Conservation (phyloP, 1,140 invertebrate genomes). For the Camponotus vicinus region DNA sequence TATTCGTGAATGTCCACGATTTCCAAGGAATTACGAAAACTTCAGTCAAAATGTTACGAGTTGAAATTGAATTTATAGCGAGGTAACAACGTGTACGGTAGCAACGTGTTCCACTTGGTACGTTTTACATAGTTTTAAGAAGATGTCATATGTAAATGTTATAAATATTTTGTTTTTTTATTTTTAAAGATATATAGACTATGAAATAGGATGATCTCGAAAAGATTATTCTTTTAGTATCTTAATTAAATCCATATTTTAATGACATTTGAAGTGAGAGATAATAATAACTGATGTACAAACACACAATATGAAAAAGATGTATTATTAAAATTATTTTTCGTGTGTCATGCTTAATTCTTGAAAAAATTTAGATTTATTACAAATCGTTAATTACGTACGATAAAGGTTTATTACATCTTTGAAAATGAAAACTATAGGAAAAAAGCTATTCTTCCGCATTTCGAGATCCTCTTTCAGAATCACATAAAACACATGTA, state of each 20-base stretch:
- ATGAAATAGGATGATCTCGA: not conserved
- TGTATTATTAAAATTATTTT: no score
- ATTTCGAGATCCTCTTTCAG: not conserved
- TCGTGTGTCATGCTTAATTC: no score
- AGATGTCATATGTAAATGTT: conserved; percentile 8
- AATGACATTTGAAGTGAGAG: not conserved
- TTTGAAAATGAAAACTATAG: not conserved
- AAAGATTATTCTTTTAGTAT: not conserved
- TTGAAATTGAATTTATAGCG: not conserved
- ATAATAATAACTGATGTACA: not conserved
- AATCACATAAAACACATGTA: conserved; percentile 20
- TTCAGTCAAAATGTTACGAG: conserved; percentile 35
- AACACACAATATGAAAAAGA: no score
- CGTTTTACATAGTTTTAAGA: conserved; percentile 7
- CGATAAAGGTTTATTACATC: not conserved
- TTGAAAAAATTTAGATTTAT: not conserved
- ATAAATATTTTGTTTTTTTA: conserved; percentile 7
- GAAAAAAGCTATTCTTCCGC: not conserved
- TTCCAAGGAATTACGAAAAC: conserved; percentile 18
- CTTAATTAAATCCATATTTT: not conserved
- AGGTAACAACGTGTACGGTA: not conserved
- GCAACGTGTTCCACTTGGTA: not conserved
- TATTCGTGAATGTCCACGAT: conserved; percentile 1
- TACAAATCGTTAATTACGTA: not conserved
- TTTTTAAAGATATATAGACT: not conserved